Evolutionary conservation across 2,888 invertebrate genomes (phyloP).

Genomic region (Cotesia congregata): DNA sequence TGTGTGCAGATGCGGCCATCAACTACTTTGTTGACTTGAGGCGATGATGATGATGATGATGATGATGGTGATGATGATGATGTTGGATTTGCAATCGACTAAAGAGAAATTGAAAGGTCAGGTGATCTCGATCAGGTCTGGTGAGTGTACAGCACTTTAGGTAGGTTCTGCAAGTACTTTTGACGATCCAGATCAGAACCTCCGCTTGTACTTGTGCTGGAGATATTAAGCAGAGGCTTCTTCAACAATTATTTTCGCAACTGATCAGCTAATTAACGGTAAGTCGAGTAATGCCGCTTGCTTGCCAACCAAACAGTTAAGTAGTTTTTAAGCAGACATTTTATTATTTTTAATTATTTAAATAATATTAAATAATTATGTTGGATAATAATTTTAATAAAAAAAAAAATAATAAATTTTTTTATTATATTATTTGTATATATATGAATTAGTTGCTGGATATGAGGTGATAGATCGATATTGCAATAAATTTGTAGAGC

Average conservation of each 20-base stretch:
- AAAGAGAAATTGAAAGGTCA: not conserved
- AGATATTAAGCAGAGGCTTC: constrained; percentile 14
- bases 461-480: constrained; percentile 12
- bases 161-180: not conserved
- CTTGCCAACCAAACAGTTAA: constrained; percentile 33
- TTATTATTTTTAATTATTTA: not conserved
- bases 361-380: constrained; percentile 2
- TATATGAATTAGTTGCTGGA: not conserved
- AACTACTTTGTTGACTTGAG: constrained; percentile 67
- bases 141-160: not conserved
- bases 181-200: constrained; percentile 9
- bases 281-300: constrained; percentile 39
- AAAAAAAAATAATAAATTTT: not conserved
- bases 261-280: constrained; percentile 28
- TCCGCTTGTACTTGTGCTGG: not conserved
- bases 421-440: not conserved
- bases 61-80: constrained; percentile 35
- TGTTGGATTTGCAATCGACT: not conserved
- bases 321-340: constrained; percentile 3
- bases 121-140: not conserved
- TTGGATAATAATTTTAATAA: not conserved
- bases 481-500: not conserved
- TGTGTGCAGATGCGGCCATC: constrained; percentile 72
- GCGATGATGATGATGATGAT: constrained; percentile 47
- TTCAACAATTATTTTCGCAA: constrained; percentile 7